phyloP scores from a whole-genome alignment of 2,797 vertebrate species.

The Clarias laeviceps region DNA sequence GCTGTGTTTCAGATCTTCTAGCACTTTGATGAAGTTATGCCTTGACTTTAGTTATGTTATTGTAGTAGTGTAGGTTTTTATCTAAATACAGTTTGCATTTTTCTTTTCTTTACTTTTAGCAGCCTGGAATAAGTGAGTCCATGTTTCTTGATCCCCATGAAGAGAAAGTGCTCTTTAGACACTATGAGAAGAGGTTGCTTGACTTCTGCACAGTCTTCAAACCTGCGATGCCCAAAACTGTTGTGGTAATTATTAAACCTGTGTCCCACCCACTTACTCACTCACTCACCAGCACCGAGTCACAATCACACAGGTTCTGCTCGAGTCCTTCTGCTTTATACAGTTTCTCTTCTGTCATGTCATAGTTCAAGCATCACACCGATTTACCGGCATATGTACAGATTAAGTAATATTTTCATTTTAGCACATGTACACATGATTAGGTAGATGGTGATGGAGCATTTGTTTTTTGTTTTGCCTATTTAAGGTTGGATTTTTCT shows the following conservation, averaged over 20 bases:
- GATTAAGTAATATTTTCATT: neutral
- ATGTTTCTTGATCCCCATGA: constrained; percentile 80
- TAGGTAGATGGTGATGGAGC: neutral
- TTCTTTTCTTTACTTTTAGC: neutral
- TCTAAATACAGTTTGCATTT: too few relatives aligned
- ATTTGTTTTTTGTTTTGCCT: neutral
- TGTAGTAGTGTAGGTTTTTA: neutral
- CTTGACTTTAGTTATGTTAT: neutral
- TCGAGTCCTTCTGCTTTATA: neutral
- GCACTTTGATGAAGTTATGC: neutral
- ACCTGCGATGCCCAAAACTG: constrained; percentile 90
- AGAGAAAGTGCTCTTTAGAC: constrained; percentile 85
- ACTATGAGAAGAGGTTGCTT: constrained; percentile 90
- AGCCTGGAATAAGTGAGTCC: constrained; percentile 75
- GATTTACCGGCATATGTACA: neutral
- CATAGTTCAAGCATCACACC: neutral
- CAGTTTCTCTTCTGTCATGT: neutral
- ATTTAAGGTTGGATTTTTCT: neutral
- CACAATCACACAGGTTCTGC: neutral
- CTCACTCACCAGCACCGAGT: neutral
- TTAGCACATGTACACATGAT: neutral
- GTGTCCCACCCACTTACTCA: too few relatives aligned
- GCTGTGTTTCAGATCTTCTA: neutral
- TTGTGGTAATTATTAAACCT: constrained; percentile 78
- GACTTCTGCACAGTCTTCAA: constrained; percentile 92